Percentiles rank a stretch among this genome's conserved stretches.
Conservation (phyloP, 1,140 invertebrate genomes). For the Glossosoma conforme region DNA sequence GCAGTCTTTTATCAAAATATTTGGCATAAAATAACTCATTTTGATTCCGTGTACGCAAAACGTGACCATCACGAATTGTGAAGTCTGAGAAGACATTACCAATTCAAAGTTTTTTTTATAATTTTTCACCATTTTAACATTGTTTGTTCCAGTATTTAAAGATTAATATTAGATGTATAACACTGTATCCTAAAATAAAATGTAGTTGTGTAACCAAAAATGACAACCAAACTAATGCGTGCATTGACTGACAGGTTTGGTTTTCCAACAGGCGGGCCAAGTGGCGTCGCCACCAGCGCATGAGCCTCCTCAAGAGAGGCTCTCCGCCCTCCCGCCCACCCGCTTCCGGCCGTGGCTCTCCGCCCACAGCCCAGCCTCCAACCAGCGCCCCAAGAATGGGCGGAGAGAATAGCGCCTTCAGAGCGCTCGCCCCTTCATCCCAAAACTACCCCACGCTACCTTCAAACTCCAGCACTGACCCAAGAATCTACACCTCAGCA, state of each 20-base stretch:
- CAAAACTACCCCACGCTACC: slow-evolving; percentile 36
- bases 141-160: no score
- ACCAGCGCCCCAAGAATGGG: slow-evolving; percentile 62
- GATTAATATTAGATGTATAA: neutral
- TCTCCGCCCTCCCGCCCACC: slow-evolving; percentile 34
- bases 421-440: slow-evolving; percentile 58
- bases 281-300: slow-evolving; percentile 91
- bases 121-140: neutral
- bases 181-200: neutral
- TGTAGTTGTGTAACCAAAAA: slow-evolving; percentile 15
- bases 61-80: no score
- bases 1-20: no score
- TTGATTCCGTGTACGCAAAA: no score
- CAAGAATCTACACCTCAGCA: slow-evolving; percentile 41
- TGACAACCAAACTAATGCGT: slow-evolving; percentile 32
- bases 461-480: slow-evolving; percentile 39
- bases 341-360: slow-evolving; percentile 40
- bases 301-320: slow-evolving; percentile 83
- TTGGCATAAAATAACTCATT: no score
- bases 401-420: slow-evolving; percentile 83
- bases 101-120: neutral
- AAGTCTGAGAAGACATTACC: no score
- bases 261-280: slow-evolving; percentile 98
- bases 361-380: slow-evolving; percentile 52
- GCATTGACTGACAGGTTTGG: slow-evolving; percentile 77